Base-by-base conservation (phyloP, 1,140 invertebrate species). In the Aradophagus sp. region DNA sequence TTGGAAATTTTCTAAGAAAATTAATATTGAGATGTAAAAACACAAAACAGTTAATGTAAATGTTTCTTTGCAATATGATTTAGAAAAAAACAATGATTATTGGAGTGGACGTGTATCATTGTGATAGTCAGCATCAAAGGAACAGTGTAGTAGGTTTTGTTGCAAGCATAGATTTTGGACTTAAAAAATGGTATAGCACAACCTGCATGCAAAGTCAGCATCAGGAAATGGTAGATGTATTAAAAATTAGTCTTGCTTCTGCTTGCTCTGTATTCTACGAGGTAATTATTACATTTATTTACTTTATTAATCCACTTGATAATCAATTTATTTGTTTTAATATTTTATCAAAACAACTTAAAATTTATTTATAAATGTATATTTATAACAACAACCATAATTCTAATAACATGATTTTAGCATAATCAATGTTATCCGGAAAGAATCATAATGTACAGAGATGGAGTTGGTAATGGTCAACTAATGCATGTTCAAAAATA, bases 401-500 rank as follows among this genome's bases (percentile, higher is more conserved):
- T n/a, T n/a, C n/a, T n/a, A n/a, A n/a, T n/a, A n/a, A n/a, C n/a
- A n/a, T n/a, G n/a, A n/a, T n/a, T n/a, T n/a, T 3, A 90, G 88
- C 72, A 66, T 6, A 94, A 95, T 80, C 90, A 89, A 0, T 34
- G 15, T 19, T 88, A 89, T 53, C 96, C 96, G 0, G 88, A 92
- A 2, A 91, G 89, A 73, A 93, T 98, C 20, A 88, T 98, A 5
- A 89, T 98, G 12, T 98, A 91, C 84, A 88, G 97, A 55, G 97
- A 99, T 86, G 97, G 97, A 20, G 93, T 98, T 2, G 91, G 95
- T 11, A 95, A 98, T 84, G 95, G 95, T 0, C 92, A 97, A 78
- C 73, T 98, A 2, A 86, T 89, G 2, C 73, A 88, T 0, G 88
- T 93, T 3, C 78, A 86, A 26, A 86, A 91, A 0, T 93, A 93